phyloP scores from a whole-genome alignment of 2,797 vertebrate species.

The Staurois parvus region DNA sequence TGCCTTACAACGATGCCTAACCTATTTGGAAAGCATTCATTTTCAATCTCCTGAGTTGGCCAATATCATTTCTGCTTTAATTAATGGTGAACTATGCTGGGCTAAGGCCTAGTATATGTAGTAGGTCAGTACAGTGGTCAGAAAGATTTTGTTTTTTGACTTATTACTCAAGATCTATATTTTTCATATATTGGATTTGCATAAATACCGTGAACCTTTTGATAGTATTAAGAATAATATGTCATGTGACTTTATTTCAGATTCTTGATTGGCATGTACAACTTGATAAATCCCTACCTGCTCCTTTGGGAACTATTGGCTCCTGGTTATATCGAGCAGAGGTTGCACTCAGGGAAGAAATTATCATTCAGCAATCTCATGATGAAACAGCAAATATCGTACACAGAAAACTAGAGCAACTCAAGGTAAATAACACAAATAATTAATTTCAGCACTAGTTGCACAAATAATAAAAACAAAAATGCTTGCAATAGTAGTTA shows the following conservation, averaged over 20 bases:
- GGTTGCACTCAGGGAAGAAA: slow-evolving; percentile 86
- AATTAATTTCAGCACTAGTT: not conserved
- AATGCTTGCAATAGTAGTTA: not conserved
- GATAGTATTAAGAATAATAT: not conserved
- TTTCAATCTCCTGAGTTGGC: too few species aligned
- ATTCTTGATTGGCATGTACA: slow-evolving; percentile 91
- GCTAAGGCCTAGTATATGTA: too few species aligned
- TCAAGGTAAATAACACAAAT: slow-evolving; percentile 81
- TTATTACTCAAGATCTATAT: too few species aligned
- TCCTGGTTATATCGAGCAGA: slow-evolving; percentile 92
- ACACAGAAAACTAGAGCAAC: slow-evolving; percentile 86
- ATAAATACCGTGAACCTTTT: not conserved
- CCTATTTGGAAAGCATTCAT: too few species aligned
- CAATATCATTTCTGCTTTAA: too few species aligned
- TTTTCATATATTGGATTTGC: too few species aligned
- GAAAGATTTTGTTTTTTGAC: not conserved
- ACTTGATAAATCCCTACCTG: slow-evolving; percentile 91
- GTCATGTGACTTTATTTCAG: slow-evolving; percentile 71
- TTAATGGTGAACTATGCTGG: too few species aligned
- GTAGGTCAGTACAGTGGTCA: too few species aligned
- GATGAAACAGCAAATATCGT: slow-evolving; percentile 87
- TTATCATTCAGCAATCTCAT: slow-evolving; percentile 83
- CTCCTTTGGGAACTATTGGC: slow-evolving; percentile 88
- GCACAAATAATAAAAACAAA: too few species aligned
- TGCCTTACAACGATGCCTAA: too few species aligned